Conservation (phyloP, 2,888 invertebrate species). For the Sarcophaga carnaria region DNA sequence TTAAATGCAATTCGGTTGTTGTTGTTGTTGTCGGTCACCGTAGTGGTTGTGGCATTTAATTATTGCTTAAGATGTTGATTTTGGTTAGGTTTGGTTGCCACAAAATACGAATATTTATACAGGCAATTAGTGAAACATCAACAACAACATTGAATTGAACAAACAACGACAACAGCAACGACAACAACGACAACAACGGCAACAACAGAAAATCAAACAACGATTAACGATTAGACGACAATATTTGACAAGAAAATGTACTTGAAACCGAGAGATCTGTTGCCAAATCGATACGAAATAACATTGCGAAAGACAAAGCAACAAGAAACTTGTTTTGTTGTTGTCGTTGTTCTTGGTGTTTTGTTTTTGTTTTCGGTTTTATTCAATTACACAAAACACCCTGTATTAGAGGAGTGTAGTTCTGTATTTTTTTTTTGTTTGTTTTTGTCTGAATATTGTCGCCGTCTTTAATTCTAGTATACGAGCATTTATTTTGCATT, state of each 20-base stretch:
- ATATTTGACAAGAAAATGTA: conserved; percentile 38
- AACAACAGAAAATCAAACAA: conserved; percentile 19
- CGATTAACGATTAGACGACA: conserved; percentile 6
- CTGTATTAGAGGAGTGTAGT: conserved; percentile 26
- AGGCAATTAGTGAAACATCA: conserved; percentile 67
- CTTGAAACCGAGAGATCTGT: conserved; percentile 51
- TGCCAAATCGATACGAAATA: conserved; percentile 64
- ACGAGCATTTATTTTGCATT: conserved; percentile 52
- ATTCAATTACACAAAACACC: conserved; percentile 46
- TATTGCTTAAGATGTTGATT: conserved; percentile 60
- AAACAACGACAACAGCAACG: conserved; percentile 35
- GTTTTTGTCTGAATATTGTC: conserved; percentile 42
- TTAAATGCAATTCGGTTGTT: conserved; percentile 61
- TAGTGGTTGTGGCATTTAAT: conserved; percentile 63
- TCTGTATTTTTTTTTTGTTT: not conserved
- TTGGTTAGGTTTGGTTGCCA: conserved; percentile 33
- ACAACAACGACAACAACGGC: conserved; percentile 17
- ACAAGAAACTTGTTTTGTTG: conserved; percentile 36
- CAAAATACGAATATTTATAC: conserved; percentile 58
- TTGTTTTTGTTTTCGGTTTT: conserved; percentile 3
- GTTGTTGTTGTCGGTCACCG: too few relatives aligned
- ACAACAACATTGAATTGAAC: conserved; percentile 8
- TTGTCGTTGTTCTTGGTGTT: not conserved
- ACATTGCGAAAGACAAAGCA: conserved; percentile 60
- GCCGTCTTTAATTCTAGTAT: not conserved